A percentile compares a stretch with the other conserved stretches of the same genome.
These are phyloP conservation scores for Aix galericulata DNA, from an alignment of 2,113 vertebrate species.

Conservation along the genomic window DNA sequence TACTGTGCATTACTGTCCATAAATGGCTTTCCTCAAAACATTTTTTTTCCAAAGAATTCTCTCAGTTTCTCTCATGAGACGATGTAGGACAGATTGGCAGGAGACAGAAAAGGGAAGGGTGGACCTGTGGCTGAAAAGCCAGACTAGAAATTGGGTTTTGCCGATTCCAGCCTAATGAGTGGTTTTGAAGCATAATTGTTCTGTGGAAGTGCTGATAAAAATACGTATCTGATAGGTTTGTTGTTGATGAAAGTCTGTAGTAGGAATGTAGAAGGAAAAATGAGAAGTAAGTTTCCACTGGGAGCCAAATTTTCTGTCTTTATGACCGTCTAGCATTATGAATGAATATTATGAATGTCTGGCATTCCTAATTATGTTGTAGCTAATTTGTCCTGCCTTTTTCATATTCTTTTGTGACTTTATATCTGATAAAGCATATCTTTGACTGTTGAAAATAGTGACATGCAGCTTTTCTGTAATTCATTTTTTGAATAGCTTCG, in stretches of 20 bases:
- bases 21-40: background rate
- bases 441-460: background rate
- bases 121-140: background rate
- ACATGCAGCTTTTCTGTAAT: background rate
- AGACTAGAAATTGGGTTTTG: background rate
- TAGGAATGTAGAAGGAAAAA: background rate
- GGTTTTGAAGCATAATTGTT: background rate
- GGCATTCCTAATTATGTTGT: background rate
- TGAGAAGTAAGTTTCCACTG: background rate
- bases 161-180: background rate
- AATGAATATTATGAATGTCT: background rate
- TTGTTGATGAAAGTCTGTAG: background rate
- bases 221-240: background rate
- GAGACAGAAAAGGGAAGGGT: background rate
- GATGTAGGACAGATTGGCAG: rapidly evolving
- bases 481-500: background rate
- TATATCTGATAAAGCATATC: background rate
- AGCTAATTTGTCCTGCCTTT: background rate
- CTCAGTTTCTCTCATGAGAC: background rate
- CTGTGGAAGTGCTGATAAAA: background rate
- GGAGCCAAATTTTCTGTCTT: background rate
- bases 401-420: background rate
- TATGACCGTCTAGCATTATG: too few species aligned
- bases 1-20: rapidly evolving
- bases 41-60: background rate